Evolutionary conservation across 2,113 vertebrate species (phyloP).

Genomic region (Motacilla alba): DNA sequence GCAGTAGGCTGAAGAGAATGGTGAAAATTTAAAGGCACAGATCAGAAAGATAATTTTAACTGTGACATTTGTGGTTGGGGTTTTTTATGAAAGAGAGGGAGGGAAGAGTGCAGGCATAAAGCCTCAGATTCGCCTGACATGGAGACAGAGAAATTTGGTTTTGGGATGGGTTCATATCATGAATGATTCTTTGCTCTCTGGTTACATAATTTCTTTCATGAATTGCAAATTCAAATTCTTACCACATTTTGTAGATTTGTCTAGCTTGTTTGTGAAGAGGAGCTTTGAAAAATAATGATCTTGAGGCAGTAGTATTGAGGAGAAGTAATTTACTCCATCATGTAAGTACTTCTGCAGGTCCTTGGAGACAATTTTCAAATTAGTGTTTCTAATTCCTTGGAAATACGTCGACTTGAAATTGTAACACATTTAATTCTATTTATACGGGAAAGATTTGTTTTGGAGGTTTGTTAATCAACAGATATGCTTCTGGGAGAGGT

Average conservation of each 20-base stretch:
- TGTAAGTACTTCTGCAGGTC: neutral
- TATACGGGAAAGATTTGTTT: neutral
- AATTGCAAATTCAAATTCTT: neutral
- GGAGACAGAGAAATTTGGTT: neutral
- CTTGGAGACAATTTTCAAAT: slow-evolving; percentile 5
- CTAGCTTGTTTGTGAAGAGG: neutral
- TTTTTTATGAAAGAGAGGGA: neutral
- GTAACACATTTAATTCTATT: neutral
- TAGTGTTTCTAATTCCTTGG: neutral
- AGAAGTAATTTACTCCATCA: neutral
- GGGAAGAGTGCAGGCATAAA: neutral
- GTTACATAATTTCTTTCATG: neutral
- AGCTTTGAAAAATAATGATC: neutral
- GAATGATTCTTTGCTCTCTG: neutral
- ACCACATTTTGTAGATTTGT: neutral
- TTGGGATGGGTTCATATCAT: neutral
- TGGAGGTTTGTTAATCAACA: neutral
- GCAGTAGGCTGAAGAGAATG: neutral
- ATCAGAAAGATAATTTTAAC: neutral
- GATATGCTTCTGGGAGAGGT: neutral
- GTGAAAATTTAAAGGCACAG: neutral
- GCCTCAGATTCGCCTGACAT: neutral
- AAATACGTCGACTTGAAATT: neutral
- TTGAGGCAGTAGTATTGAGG: neutral
- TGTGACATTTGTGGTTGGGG: neutral